Evolutionary conservation across 1,140 invertebrate species (phyloP).

Genomic region (Habropoda laboriosa): DNA sequence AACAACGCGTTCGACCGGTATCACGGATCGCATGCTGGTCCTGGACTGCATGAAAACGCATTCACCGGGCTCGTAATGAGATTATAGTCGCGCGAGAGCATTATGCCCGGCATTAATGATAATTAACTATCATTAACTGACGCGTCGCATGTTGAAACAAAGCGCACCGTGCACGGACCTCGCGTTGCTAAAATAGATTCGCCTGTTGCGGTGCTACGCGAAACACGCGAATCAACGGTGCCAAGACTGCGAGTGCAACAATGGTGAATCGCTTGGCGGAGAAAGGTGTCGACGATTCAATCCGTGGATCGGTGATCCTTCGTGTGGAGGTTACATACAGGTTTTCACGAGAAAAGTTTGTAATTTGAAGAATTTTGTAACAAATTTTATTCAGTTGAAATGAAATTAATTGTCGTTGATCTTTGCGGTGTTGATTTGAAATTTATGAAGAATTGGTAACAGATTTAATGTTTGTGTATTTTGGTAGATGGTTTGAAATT

Average conservation of each 20-base stretch:
- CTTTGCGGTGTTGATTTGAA: too few species aligned
- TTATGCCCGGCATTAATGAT: constrained; percentile 39
- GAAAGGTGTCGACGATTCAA: too few species aligned
- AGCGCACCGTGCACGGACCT: background rate
- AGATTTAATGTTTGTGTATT: too few species aligned
- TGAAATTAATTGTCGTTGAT: too few species aligned
- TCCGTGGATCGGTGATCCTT: too few species aligned
- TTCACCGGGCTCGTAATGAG: constrained; percentile 21
- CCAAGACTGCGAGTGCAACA: background rate
- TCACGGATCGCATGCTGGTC: constrained; percentile 29
- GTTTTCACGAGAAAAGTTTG: too few species aligned
- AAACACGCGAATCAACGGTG: background rate
- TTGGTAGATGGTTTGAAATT: too few species aligned
- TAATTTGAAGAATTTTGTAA: too few species aligned
- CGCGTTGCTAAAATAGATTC: background rate
- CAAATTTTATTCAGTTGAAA: too few species aligned
- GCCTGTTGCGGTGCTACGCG: background rate
- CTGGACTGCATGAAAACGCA: constrained; percentile 23
- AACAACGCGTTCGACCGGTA: constrained; percentile 18
- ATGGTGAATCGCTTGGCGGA: background rate
- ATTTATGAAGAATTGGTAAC: too few species aligned
- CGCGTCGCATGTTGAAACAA: background rate
- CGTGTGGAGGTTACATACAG: too few species aligned
- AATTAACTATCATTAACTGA: constrained; percentile 46
- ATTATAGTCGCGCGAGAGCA: constrained; percentile 13